A percentile compares a stretch with the other conserved stretches of the same genome.
Evolutionary conservation across 2,888 invertebrate species (phyloP).

Genomic region (Muscina levida): DNA sequence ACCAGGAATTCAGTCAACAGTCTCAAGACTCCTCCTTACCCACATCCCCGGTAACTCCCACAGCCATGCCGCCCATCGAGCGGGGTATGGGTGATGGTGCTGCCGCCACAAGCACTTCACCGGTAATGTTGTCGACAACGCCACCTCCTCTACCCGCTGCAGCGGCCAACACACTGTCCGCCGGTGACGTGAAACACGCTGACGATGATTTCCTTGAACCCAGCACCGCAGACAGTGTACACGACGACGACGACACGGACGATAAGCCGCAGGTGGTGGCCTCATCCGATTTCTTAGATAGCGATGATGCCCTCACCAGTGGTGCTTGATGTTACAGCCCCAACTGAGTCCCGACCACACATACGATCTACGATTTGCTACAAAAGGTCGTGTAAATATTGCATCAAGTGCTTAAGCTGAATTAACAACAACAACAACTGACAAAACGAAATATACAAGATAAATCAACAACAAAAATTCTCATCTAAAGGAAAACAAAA

Average conservation of each 20-base stretch:
- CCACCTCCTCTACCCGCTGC: constrained; percentile 72
- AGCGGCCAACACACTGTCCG: constrained; percentile 15
- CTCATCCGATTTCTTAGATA: constrained; percentile 57
- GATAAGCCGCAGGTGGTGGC: constrained; percentile 59
- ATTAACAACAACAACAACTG: constrained; percentile 42
- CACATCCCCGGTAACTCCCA: constrained; percentile 72
- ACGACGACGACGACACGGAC: constrained; percentile 34
- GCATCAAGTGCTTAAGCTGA: constrained; percentile 61
- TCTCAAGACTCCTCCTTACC: constrained; percentile 72
- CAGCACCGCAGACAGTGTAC: constrained; percentile 22
- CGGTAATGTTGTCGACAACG: constrained; percentile 74
- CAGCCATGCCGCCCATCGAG: constrained; percentile 66
- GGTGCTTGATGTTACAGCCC: constrained; percentile 61
- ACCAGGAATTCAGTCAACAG: constrained; percentile 77
- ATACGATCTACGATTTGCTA: constrained; percentile 36
- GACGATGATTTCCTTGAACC: constrained; percentile 49
- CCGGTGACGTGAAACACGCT: constrained; percentile 30
- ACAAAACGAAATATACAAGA: constrained; percentile 43
- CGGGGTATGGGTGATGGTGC: constrained; percentile 79
- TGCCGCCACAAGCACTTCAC: constrained; percentile 75
- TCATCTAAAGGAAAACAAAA: background rate
- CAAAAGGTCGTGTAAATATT: constrained; percentile 55
- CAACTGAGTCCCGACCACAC: constrained; percentile 52
- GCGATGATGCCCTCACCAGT: constrained; percentile 57
- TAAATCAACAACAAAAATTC: background rate